These are phyloP conservation scores for Bolborhynchus lineola DNA, from an alignment of 2,113 vertebrate genomes.

Conservation along the genomic window DNA sequence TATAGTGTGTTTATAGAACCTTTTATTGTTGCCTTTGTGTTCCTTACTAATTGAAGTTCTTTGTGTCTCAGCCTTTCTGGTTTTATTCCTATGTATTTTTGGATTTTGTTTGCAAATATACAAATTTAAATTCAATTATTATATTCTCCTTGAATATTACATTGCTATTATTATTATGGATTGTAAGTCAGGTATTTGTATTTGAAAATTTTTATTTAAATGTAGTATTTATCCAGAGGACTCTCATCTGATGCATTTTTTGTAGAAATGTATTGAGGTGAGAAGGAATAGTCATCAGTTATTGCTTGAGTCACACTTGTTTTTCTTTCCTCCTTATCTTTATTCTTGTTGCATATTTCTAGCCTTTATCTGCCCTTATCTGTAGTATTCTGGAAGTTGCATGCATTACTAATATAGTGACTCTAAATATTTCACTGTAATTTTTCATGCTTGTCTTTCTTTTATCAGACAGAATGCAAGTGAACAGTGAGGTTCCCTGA, in stretches of 20 bases:
- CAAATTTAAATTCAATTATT: neutral
- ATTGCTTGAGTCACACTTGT: neutral
- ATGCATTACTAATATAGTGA: constrained; percentile 22
- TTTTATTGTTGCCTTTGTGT: constrained; percentile 3
- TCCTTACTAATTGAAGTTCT: constrained; percentile 10
- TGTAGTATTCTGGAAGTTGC: neutral
- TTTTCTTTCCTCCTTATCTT: constrained; percentile 38
- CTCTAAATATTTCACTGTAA: constrained; percentile 17
- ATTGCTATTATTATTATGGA: neutral
- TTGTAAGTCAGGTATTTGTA: neutral
- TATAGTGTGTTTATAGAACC: neutral
- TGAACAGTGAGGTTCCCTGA: neutral
- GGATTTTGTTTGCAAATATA: neutral
- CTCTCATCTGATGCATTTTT: neutral
- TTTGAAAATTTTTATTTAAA: neutral
- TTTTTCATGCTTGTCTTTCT: constrained; percentile 28
- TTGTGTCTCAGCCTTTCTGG: neutral
- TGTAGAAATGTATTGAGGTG: neutral
- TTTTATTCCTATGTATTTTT: neutral
- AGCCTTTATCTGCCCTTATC: constrained; percentile 45
- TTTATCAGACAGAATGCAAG: constrained; percentile 21
- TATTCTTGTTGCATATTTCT: constrained; percentile 43
- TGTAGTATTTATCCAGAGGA: neutral
- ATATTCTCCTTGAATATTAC: neutral
- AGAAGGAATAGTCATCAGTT: constrained; percentile 37